phyloP scores from a whole-genome alignment of 2,888 invertebrate species.

The Lochmaea crataegi region DNA sequence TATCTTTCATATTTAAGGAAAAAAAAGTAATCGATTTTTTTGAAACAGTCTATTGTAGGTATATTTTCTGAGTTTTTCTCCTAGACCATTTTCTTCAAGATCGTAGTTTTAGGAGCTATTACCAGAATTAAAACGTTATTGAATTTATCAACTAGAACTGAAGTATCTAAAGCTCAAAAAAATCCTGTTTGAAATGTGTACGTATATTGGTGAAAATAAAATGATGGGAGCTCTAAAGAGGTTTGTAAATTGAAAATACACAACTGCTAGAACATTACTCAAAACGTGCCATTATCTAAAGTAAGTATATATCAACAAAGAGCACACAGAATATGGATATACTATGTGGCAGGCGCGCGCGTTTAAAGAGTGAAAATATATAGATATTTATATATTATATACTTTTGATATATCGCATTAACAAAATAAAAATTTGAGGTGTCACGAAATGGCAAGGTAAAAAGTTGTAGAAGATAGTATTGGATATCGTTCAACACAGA shows the following conservation, averaged over 20 bases:
- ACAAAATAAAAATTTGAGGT: slow-evolving; percentile 49
- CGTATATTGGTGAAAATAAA: no score
- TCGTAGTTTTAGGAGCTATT: no score
- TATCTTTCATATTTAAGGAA: no score
- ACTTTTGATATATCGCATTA: slow-evolving; percentile 45
- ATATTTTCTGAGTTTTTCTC: no score
- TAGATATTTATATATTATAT: slow-evolving; percentile 30
- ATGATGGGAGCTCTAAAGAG: background rate
- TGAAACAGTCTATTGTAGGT: no score
- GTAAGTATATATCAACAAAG: slow-evolving; percentile 46
- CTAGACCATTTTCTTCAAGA: no score
- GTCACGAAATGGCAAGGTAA: slow-evolving; percentile 63
- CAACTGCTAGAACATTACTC: slow-evolving; percentile 21
- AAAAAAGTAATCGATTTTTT: no score
- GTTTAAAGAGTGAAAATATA: slow-evolving; percentile 54
- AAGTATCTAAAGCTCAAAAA: no score
- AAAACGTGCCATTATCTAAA: slow-evolving; percentile 28
- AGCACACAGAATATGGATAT: slow-evolving; percentile 54
- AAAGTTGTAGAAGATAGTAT: slow-evolving; percentile 62
- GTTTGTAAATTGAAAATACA: background rate
- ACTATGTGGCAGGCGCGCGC: slow-evolving; percentile 54
- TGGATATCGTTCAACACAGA: slow-evolving; percentile 58
- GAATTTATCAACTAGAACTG: no score
- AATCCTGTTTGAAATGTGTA: background rate
- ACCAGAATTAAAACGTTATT: no score